Percentiles rank a stretch among this genome's conserved stretches.
These are phyloP conservation scores for Tragopan temminckii DNA, from an alignment of 2,797 vertebrate species.

Conservation along the genomic window DNA sequence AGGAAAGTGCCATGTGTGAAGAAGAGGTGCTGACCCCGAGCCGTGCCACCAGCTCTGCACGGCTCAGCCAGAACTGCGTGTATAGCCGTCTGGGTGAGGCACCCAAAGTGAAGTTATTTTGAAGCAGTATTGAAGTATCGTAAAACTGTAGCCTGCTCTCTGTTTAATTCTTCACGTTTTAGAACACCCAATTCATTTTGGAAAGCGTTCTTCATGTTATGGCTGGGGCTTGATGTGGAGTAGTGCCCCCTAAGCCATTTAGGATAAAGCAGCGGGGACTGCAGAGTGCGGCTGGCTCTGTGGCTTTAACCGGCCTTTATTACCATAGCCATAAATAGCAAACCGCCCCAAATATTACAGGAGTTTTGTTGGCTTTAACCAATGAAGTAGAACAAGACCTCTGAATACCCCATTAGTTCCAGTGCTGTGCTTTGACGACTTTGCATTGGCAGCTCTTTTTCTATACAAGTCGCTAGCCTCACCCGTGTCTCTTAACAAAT, in stretches of 20 bases:
- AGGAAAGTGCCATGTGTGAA: slow-evolving; percentile 3
- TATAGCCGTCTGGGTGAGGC: slow-evolving; percentile 38
- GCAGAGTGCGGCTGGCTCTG: slow-evolving; percentile 70
- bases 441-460: slow-evolving; percentile 82
- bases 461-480: slow-evolving; percentile 83
- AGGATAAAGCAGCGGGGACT: slow-evolving; percentile 52
- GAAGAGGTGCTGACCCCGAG: slow-evolving; percentile 18
- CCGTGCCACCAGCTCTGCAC: background rate
- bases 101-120: slow-evolving; percentile 60
- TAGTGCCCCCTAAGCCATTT: slow-evolving; percentile 20
- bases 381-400: slow-evolving; percentile 86
- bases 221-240: background rate
- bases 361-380: slow-evolving; percentile 87
- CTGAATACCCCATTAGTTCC: slow-evolving; percentile 88
- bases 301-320: slow-evolving; percentile 82
- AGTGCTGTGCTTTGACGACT: slow-evolving; percentile 85
- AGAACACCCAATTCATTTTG: background rate
- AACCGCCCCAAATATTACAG: slow-evolving; percentile 82
- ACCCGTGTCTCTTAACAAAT: slow-evolving; percentile 85
- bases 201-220: background rate
- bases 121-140: slow-evolving; percentile 20
- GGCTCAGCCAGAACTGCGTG: slow-evolving; percentile 29
- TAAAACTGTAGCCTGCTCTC: slow-evolving; percentile 13
- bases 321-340: slow-evolving; percentile 84
- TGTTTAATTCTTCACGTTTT: slow-evolving; percentile 40